Conservation (phyloP, 2,888 invertebrate genomes). For the Orchesella flavescens region DNA sequence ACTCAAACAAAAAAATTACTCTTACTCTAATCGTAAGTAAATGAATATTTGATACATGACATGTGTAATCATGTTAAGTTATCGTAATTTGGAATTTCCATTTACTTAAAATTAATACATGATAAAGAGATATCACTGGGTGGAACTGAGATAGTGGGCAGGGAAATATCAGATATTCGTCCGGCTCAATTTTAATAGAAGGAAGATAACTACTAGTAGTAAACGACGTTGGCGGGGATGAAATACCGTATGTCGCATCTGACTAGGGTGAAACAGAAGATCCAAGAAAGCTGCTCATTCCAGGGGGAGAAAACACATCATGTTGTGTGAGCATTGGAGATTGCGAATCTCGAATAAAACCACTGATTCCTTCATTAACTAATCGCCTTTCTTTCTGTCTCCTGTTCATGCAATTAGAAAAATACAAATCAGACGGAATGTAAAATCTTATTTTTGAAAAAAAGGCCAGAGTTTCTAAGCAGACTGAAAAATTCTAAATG, state of each 20-base stretch:
- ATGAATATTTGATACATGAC: too few relatives aligned
- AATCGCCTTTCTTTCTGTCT: constrained; percentile 97
- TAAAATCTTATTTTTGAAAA: constrained; percentile 71
- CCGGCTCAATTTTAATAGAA: constrained; percentile 68
- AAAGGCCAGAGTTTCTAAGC: constrained; percentile 60
- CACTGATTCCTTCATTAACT: constrained; percentile 83
- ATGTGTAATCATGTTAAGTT: too few relatives aligned
- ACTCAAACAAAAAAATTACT: too few relatives aligned
- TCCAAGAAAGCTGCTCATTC: constrained; percentile 66
- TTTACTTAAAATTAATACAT: too few relatives aligned
- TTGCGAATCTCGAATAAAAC: constrained; percentile 76
- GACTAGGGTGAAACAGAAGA: constrained; percentile 70
- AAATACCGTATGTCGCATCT: constrained; percentile 66
- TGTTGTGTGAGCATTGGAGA: constrained; percentile 68
- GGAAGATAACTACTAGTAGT: constrained; percentile 62
- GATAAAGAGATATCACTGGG: constrained; percentile 1
- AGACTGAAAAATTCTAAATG: too few relatives aligned
- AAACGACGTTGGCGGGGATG: constrained; percentile 61
- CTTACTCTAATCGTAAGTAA: too few relatives aligned
- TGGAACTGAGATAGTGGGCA: neutral
- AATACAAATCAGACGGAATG: constrained; percentile 71
- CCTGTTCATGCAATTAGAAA: constrained; percentile 76
- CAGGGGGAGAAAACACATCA: constrained; percentile 68
- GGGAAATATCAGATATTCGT: constrained; percentile 36
- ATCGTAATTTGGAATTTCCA: too few relatives aligned